Conservation (phyloP, 2,113 vertebrate species). For the Pungitius pungitius region DNA sequence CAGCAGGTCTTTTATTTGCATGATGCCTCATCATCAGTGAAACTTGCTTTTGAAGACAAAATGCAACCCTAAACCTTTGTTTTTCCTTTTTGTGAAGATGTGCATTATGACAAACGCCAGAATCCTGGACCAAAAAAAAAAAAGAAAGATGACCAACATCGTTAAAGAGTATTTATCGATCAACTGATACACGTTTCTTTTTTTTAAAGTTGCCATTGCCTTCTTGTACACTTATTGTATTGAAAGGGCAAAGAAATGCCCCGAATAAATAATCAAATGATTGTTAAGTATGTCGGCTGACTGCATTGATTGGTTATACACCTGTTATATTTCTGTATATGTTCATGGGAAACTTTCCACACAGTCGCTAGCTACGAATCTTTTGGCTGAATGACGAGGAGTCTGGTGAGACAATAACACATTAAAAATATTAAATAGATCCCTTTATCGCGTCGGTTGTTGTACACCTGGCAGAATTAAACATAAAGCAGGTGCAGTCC, state of each 20-base stretch:
- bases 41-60: not conserved
- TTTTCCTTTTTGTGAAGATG: not conserved
- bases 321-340: not conserved
- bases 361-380: not conserved
- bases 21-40: not conserved
- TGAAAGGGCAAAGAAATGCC: conserved; percentile 15
- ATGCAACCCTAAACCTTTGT: not conserved
- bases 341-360: conserved; percentile 24
- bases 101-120: not conserved
- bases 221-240: not conserved
- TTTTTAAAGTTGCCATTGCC: not conserved
- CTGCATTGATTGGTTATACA: not conserved
- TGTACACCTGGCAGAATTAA: conserved; percentile 42
- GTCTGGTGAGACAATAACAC: conserved; percentile 24
- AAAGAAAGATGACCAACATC: not conserved
- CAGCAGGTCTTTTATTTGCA: not conserved
- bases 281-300: not conserved
- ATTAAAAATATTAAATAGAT: conserved; percentile 49
- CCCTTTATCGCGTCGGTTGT: conserved; percentile 54
- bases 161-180: conserved; percentile 19
- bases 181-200: conserved; percentile 10
- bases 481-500: conserved; percentile 42
- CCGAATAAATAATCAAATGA: not conserved
- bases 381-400: conserved; percentile 50
- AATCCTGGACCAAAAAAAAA: not conserved